Percentiles rank a stretch among this genome's conserved stretches.
Conservation (phyloP, 2,797 vertebrate genomes). For the Sphenopsis melanotis region DNA sequence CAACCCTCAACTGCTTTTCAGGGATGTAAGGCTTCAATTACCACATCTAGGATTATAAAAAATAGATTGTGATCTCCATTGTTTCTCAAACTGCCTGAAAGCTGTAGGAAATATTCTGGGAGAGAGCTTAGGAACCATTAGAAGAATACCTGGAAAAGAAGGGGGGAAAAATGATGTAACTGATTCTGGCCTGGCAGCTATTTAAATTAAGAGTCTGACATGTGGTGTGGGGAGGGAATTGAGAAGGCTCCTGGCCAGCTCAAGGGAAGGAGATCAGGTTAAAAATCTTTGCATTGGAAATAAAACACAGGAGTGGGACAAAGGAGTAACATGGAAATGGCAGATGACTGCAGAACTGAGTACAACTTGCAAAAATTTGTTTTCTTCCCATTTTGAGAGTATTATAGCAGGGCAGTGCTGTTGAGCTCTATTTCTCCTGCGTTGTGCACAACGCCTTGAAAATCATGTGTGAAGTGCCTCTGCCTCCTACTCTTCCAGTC, state of each 20-base stretch:
- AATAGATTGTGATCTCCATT: background rate
- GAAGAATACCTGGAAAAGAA: slow-evolving; percentile 38
- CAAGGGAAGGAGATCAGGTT: background rate
- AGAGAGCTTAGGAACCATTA: background rate
- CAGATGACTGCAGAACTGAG: background rate
- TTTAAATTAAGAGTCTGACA: background rate
- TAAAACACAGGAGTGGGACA: background rate
- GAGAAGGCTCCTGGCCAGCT: background rate
- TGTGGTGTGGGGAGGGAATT: background rate
- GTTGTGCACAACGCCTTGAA: background rate
- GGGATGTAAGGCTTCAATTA: background rate
- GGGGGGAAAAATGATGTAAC: background rate
- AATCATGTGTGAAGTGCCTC: background rate
- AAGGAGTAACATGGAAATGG: background rate
- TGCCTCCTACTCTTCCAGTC: background rate
- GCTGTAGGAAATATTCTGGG: background rate
- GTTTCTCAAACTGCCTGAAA: slow-evolving; percentile 11
- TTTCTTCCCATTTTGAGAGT: background rate
- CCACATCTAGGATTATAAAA: background rate
- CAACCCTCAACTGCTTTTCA: background rate
- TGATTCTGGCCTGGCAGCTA: background rate
- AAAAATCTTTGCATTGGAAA: background rate
- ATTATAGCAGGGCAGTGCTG: background rate
- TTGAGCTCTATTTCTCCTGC: background rate
- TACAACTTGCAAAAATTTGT: background rate